These are phyloP conservation scores for Timema podura DNA, from an alignment of 2,888 invertebrate genomes.

Conservation along the genomic window DNA sequence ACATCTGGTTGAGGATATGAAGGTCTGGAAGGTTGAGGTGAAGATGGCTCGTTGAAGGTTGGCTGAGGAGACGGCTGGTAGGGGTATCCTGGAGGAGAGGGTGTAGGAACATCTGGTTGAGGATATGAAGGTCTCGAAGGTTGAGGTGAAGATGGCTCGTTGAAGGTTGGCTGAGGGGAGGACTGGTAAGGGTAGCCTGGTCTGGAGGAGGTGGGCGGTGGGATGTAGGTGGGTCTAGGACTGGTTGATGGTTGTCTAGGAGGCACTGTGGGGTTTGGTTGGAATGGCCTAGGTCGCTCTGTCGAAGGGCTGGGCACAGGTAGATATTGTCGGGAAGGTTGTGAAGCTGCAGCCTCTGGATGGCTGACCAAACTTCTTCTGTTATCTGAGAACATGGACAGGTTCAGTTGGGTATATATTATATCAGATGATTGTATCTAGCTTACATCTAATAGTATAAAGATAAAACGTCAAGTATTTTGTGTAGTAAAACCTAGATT, in stretches of 20 bases:
- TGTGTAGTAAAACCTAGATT: too few relatives aligned
- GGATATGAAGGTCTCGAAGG: constrained; percentile 21
- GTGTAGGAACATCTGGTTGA: not conserved
- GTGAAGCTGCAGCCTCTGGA: constrained; percentile 18
- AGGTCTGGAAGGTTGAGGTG: constrained; percentile 24
- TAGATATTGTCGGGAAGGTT: constrained; percentile 48
- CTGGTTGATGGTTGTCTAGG: constrained; percentile 7
- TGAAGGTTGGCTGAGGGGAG: constrained; percentile 1
- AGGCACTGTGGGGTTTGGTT: constrained; percentile 35
- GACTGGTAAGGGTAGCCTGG: constrained; percentile 21
- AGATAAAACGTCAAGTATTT: too few relatives aligned
- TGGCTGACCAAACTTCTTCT: constrained; percentile 1
- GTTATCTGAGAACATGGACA: not conserved
- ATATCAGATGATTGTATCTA: not conserved
- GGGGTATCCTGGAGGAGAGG: constrained; percentile 26
- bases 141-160: constrained; percentile 17
- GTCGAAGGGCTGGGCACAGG: constrained; percentile 36
- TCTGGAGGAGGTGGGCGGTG: not conserved
- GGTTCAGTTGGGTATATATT: not conserved
- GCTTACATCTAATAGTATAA: too few relatives aligned
- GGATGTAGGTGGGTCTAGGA: constrained; percentile 9
- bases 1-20: constrained; percentile 3
- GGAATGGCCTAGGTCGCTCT: constrained; percentile 31
- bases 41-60: constrained; percentile 1
- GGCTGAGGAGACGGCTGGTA: constrained; percentile 10